Percentiles rank a stretch among this genome's conserved stretches.
Evolutionary conservation across 2,888 invertebrate species (phyloP).

Genomic region (Diloba caeruleocephala): DNA sequence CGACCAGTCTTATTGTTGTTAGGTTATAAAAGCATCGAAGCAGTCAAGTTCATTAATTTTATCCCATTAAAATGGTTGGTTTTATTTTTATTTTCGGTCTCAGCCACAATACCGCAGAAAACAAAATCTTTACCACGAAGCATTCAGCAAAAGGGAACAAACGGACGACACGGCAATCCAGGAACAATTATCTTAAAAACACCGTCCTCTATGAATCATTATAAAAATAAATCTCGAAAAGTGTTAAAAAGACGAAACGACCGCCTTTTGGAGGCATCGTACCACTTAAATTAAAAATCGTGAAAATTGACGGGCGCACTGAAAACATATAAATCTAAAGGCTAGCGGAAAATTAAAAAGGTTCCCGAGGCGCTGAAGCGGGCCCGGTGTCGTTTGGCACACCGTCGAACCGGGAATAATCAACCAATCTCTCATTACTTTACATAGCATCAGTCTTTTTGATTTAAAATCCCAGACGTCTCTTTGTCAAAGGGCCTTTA

Average conservation of each 20-base stretch:
- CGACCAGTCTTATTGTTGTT: too few species aligned
- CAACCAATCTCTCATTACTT: constrained; percentile 70
- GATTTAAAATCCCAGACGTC: constrained; percentile 59
- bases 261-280: constrained; percentile 73
- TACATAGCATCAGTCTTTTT: constrained; percentile 60
- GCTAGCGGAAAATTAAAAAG: constrained; percentile 87
- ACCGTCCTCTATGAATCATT: constrained; percentile 53
- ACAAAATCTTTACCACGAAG: constrained; percentile 14
- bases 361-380: constrained; percentile 72
- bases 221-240: constrained; percentile 60
- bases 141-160: constrained; percentile 25
- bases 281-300: constrained; percentile 83
- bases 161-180: constrained; percentile 29
- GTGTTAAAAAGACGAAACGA: constrained; percentile 69
- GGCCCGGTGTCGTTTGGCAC: constrained; percentile 59
- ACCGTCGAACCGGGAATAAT: constrained; percentile 66
- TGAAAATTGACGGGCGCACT: constrained; percentile 80
- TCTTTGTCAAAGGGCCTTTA: constrained; percentile 55
- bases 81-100: constrained; percentile 14
- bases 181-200: constrained; percentile 58
- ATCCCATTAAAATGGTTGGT: constrained; percentile 27
- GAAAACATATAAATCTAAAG: constrained; percentile 85
- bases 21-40: neutral
- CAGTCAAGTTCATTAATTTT: constrained; percentile 11
- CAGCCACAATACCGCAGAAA: constrained; percentile 26